A percentile compares a stretch with the other conserved stretches of the same genome.
Evolutionary conservation across 1,140 invertebrate species (phyloP).

Genomic region (Drosophila eugracilis): DNA sequence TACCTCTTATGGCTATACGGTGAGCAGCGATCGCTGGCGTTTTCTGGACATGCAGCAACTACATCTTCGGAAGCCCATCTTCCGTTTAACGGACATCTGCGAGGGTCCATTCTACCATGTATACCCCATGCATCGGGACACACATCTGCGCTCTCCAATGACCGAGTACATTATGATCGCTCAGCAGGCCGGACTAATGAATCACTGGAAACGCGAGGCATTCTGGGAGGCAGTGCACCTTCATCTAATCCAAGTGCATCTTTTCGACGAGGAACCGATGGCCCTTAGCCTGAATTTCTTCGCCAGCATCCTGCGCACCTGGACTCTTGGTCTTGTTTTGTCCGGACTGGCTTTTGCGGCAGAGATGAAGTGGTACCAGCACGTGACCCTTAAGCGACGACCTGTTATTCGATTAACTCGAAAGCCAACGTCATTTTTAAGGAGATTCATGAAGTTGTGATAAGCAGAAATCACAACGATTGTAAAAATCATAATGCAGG

Average conservation of each 20-base stretch:
- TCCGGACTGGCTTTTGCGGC: slow-evolving; percentile 50
- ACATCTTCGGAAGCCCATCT: slow-evolving; percentile 58
- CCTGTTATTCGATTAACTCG: neutral
- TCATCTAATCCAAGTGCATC: slow-evolving; percentile 27
- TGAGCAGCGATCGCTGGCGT: slow-evolving; percentile 71
- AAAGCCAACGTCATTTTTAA: slow-evolving; percentile 32
- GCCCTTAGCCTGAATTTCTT: slow-evolving; percentile 64
- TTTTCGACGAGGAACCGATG: slow-evolving; percentile 43
- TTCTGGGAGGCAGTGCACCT: slow-evolving; percentile 68
- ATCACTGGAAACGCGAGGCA: slow-evolving; percentile 58
- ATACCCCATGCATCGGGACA: slow-evolving; percentile 67
- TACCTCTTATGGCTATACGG: slow-evolving; percentile 58
- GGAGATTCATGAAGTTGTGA: slow-evolving; percentile 24
- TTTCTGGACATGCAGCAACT: slow-evolving; percentile 65
- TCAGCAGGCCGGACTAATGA: slow-evolving; percentile 61
- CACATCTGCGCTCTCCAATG: slow-evolving; percentile 59
- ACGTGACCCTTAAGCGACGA: neutral
- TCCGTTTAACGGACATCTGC: slow-evolving; percentile 65
- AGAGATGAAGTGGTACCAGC: slow-evolving; percentile 67
- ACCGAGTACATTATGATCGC: slow-evolving; percentile 66
- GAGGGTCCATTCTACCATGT: slow-evolving; percentile 77
- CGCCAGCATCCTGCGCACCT: slow-evolving; percentile 52
- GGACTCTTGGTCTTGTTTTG: slow-evolving; percentile 65
- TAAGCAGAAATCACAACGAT: neutral
- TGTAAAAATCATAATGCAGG: no score